phyloP scores from a whole-genome alignment of 2,113 vertebrate species.

The Psilopogon haemacephalus region DNA sequence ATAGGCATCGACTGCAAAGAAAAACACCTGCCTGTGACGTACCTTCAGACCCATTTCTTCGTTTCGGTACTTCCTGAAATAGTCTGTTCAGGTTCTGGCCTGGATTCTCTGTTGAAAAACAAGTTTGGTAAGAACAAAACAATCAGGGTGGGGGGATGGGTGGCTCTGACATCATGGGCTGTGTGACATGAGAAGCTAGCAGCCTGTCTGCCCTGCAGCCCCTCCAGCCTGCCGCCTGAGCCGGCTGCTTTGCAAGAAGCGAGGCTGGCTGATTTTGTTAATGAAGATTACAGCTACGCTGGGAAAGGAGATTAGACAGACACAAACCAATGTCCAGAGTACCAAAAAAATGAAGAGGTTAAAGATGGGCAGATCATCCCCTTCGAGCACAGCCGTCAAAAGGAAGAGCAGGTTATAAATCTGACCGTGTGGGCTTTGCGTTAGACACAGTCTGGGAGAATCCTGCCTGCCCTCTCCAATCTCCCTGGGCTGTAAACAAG shows the following conservation, averaged over 20 bases:
- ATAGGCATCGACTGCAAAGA: constrained; percentile 85
- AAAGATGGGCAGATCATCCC: constrained; percentile 61
- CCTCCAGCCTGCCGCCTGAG: background rate
- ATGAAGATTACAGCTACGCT: constrained; percentile 65
- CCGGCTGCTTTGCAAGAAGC: constrained; percentile 62
- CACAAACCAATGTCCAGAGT: constrained; percentile 50
- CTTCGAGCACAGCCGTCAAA: constrained; percentile 53
- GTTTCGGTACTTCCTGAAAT: constrained; percentile 98
- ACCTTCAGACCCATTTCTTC: constrained; percentile 95
- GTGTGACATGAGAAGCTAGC: constrained; percentile 72
- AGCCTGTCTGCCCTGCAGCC: constrained; percentile 18
- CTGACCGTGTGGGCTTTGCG: constrained; percentile 33
- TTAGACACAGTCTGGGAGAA: constrained; percentile 39
- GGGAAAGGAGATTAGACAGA: constrained; percentile 56
- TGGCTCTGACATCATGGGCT: constrained; percentile 75
- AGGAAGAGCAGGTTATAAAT: constrained; percentile 43
- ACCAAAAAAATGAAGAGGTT: constrained; percentile 60
- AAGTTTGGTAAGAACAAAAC: constrained; percentile 93
- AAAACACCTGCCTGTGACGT: constrained; percentile 93
- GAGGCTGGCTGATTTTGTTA: constrained; percentile 68
- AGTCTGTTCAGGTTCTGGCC: constrained; percentile 98
- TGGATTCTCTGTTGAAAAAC: constrained; percentile 99
- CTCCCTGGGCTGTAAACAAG: constrained; percentile 32
- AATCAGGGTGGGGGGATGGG: constrained; percentile 82
- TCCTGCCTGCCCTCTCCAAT: constrained; percentile 31